phyloP scores from a whole-genome alignment of 2,113 vertebrate species.

The Rafetus swinhoei region DNA sequence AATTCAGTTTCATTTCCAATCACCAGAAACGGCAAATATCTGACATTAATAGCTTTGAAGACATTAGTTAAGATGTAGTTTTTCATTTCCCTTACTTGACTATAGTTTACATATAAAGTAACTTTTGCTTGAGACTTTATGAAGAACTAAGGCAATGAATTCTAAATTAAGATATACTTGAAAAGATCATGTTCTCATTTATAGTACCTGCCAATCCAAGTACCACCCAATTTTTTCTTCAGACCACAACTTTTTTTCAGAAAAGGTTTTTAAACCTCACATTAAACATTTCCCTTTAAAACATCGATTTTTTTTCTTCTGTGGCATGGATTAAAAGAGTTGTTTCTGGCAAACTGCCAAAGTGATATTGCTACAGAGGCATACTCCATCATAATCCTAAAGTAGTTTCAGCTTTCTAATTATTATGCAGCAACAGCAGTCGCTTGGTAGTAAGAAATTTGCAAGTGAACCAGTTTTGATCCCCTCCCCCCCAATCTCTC shows the following conservation, averaged over 20 bases:
- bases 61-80: background rate
- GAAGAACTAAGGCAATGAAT: background rate
- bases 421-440: slow-evolving; percentile 29
- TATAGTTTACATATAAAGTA: too few species aligned
- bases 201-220: background rate
- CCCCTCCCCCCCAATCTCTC: background rate
- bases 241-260: background rate
- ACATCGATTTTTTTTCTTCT: slow-evolving; percentile 37
- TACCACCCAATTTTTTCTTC: background rate
- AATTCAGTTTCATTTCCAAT: background rate
- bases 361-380: slow-evolving; percentile 29
- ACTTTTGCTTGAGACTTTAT: background rate
- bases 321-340: slow-evolving; percentile 1
- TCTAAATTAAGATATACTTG: background rate
- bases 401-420: slow-evolving; percentile 63
- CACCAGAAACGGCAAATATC: background rate
- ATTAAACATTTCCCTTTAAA: slow-evolving; percentile 9
- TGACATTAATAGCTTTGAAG: background rate
- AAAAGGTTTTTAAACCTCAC: background rate
- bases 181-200: background rate
- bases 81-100: background rate
- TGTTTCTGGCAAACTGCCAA: slow-evolving; percentile 52
- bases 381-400: slow-evolving; percentile 6
- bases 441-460: slow-evolving; percentile 20
- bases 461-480: slow-evolving; percentile 44